A percentile compares a stretch with the other conserved stretches of the same genome.
These are phyloP conservation scores for Montipora cactus DNA, from an alignment of 64 coral and sea anemone genomes.

Conservation along the genomic window DNA sequence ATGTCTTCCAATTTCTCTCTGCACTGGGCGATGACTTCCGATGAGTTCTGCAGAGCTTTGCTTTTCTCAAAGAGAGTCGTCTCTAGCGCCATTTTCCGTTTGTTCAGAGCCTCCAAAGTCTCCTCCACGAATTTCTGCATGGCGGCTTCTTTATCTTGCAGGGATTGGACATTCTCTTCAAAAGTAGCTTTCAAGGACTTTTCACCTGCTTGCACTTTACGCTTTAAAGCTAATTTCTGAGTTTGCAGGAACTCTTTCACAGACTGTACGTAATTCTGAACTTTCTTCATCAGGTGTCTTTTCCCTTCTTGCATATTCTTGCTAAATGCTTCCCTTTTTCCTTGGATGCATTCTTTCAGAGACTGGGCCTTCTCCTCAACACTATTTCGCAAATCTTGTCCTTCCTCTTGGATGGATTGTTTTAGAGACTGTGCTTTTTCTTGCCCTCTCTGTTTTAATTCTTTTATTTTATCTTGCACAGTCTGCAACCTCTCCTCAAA, in stretches of 20 bases:
- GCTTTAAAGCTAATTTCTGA: too few relatives aligned
- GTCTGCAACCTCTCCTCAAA: not conserved
- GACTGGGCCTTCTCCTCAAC: not conserved
- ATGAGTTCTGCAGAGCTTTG: not conserved
- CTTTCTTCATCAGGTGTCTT: too few relatives aligned
- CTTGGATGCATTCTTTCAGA: not conserved
- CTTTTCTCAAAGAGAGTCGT: not conserved
- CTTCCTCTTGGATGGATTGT: not conserved
- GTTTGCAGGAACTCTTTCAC: too few relatives aligned
- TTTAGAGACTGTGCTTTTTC: not conserved
- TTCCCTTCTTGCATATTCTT: not conserved
- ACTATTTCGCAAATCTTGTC: not conserved
- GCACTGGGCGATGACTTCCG: not conserved
- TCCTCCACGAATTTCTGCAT: too few relatives aligned
- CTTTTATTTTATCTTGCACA: not conserved
- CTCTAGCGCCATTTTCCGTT: not conserved
- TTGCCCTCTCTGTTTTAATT: not conserved
- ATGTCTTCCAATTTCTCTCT: not conserved
- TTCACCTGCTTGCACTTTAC: too few relatives aligned
- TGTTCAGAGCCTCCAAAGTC: too few relatives aligned
- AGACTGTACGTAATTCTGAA: too few relatives aligned
- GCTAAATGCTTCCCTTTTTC: not conserved
- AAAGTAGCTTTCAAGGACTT: not conserved
- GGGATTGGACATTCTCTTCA: too few relatives aligned
- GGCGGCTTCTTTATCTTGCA: too few relatives aligned